Evolutionary conservation across 2,797 vertebrate species (phyloP), one percentile per base, ranked within the genome.

Genomic region (Mormyrops attenuatus): DNA sequence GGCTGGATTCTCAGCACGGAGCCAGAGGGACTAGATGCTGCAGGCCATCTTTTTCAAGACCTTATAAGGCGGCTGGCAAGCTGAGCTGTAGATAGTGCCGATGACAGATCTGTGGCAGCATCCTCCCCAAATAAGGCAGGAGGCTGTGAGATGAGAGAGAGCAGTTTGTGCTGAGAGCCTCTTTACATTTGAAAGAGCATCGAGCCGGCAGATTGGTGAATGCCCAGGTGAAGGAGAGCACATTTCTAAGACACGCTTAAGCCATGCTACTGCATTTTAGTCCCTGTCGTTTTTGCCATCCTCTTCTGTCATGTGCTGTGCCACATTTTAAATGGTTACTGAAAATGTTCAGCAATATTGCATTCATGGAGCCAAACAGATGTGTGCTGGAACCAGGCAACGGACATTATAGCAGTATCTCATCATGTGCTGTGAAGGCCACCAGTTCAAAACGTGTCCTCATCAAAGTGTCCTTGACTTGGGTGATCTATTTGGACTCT

Each of bases 121-220:
- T 53, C 82, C 49, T 88, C 50, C 38, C 90, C 88, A 77, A 89
- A 90, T 89, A 90, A 90, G 90, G 90, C 88, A 73, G 88, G 84
- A 49, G 47, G n/a, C 88, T 44, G 20, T 41, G n/a, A 73, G 52
- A 88, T 30, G 77, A 53, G 88, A 85, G 88, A 41, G 47, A 66
- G 63, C 26, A 34, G 63, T 5, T 11, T 4, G 11, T 15, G 63
- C 63, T 0, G 63, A 69, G 63, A 73, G 30, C 66, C n/a, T 53
- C 77, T 41, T 41, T 73, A 52, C 89, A 26, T 85, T 26, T 69
- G 22, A 53, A 63, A 41, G 13, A 50, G 13, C 34, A 17, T 47
- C 3, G n/a, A 50, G 20, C 38, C 60, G 13, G 6, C 26, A 13
- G 30, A 6, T 49, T n/a, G 1, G 63, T 5, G 15, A n/a, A n/a